Evolutionary conservation across 2,888 invertebrate species (phyloP).

Genomic region (Acanthococcus lagerstroemiae): DNA sequence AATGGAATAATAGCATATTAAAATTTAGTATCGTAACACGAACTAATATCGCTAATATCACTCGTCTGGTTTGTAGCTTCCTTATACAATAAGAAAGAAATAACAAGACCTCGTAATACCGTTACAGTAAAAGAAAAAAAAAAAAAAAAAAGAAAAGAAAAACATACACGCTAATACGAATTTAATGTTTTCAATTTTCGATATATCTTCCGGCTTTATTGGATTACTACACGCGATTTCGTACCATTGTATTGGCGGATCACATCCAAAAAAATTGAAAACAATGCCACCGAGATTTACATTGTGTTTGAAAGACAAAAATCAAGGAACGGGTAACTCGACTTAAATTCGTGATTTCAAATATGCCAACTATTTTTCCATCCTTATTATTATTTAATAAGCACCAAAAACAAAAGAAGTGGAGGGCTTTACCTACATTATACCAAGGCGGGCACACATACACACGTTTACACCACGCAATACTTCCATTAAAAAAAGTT

Average conservation of each 20-base stretch:
- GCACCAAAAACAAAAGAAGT: no score
- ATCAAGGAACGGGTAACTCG: background rate
- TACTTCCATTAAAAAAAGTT: constrained; percentile 9
- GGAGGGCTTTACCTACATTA: no score
- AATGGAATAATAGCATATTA: no score
- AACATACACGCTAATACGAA: background rate
- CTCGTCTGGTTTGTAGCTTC: no score
- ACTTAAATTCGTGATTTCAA: constrained; percentile 2
- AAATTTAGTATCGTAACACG: no score
- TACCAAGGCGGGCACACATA: background rate
- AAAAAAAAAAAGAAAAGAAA: background rate
- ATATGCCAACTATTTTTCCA: background rate
- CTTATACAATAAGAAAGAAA: no score
- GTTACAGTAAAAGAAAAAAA: no score
- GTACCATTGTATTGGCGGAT: background rate
- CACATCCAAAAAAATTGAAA: background rate
- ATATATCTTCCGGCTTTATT: background rate
- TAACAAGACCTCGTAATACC: no score
- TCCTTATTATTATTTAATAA: no score
- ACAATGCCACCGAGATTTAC: background rate
- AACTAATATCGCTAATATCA: no score
- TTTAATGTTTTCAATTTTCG: background rate
- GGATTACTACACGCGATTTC: background rate
- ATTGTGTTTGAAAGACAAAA: background rate
- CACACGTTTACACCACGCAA: background rate